These are phyloP conservation scores for Caenorhabditis becei DNA, from an alignment of 2,888 invertebrate species.

Conservation along the genomic window DNA sequence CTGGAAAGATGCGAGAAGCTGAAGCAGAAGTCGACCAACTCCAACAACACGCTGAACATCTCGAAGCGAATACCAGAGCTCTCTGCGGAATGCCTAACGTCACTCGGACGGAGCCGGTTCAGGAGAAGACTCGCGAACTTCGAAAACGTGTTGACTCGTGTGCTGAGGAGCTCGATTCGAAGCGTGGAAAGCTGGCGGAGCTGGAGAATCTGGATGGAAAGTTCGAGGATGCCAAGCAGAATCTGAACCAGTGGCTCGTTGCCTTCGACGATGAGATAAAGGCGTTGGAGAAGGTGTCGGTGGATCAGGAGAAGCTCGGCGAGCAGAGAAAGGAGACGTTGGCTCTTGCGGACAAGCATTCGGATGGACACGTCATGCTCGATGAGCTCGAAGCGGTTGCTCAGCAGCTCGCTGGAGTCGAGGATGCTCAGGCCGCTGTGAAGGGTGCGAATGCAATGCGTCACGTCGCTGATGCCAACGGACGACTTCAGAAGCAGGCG, in stretches of 20 bases:
- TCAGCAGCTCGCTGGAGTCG: conserved; percentile 23
- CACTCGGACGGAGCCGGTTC: conserved; percentile 54
- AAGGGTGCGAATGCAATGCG: conserved; percentile 42
- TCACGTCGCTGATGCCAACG: conserved; percentile 47
- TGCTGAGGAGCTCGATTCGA: conserved; percentile 56
- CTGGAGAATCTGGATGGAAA: conserved; percentile 50
- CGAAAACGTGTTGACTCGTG: conserved; percentile 50
- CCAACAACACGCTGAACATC: conserved; percentile 55
- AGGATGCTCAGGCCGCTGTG: conserved; percentile 26
- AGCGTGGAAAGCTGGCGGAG: conserved; percentile 50
- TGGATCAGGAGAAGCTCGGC: conserved; percentile 48
- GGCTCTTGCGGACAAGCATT: conserved; percentile 41
- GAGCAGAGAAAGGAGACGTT: conserved; percentile 58
- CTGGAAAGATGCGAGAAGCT: conserved; percentile 44
- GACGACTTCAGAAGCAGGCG: conserved; percentile 46
- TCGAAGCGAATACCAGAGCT: conserved; percentile 49
- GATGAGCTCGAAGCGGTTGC: conserved; percentile 62
- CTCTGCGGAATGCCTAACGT: conserved; percentile 66
- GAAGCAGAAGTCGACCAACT: conserved; percentile 47
- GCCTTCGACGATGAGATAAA: conserved; percentile 60
- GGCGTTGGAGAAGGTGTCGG: conserved; percentile 59
- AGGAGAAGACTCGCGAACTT: conserved; percentile 35
- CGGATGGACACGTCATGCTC: conserved; percentile 42
- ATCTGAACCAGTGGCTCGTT: conserved; percentile 45
- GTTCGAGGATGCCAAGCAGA: conserved; percentile 54